Percentiles rank a stretch among this genome's conserved stretches.
Conservation (phyloP, 2,888 invertebrate species). For the Euproctis similis region DNA sequence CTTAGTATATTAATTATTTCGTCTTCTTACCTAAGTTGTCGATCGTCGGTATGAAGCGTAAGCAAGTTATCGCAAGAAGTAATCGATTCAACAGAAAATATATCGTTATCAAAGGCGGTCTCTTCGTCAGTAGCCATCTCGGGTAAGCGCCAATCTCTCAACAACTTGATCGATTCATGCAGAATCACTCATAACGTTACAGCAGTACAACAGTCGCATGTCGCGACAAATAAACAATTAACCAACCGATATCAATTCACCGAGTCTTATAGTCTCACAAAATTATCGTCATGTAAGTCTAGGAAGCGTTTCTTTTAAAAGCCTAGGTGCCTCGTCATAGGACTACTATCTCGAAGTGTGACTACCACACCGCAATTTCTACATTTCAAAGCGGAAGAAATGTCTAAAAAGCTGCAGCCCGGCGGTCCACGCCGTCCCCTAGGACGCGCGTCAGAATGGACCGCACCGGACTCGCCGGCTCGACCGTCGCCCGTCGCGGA, state of each 20-base stretch:
- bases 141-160: constrained; percentile 37
- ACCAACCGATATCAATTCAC: constrained; percentile 27
- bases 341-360: constrained; percentile 38
- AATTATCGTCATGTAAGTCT: constrained; percentile 36
- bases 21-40: constrained; percentile 65
- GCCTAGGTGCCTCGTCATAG: constrained; percentile 44
- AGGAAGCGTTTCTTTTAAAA: constrained; percentile 37
- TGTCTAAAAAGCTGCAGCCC: constrained; percentile 63
- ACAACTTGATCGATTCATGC: constrained; percentile 9
- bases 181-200: constrained; percentile 17
- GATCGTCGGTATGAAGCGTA: constrained; percentile 59
- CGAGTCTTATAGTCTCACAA: constrained; percentile 25
- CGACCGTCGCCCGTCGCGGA: constrained; percentile 24
- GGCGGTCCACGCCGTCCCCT: constrained; percentile 45
- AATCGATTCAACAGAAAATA: constrained; percentile 27
- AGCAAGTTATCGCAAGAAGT: constrained; percentile 55
- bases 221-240: constrained; percentile 26
- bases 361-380: constrained; percentile 47
- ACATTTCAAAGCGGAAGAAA: constrained; percentile 38
- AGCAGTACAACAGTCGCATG: constrained; percentile 22
- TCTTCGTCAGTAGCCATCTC: constrained; percentile 23
- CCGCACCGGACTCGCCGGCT: constrained; percentile 14
- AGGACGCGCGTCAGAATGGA: constrained; percentile 2
- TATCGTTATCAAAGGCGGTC: constrained; percentile 16
- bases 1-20: constrained; percentile 65